These are phyloP conservation scores for Centropus unirufus DNA, from an alignment of 2,113 vertebrate species.

Conservation along the genomic window DNA sequence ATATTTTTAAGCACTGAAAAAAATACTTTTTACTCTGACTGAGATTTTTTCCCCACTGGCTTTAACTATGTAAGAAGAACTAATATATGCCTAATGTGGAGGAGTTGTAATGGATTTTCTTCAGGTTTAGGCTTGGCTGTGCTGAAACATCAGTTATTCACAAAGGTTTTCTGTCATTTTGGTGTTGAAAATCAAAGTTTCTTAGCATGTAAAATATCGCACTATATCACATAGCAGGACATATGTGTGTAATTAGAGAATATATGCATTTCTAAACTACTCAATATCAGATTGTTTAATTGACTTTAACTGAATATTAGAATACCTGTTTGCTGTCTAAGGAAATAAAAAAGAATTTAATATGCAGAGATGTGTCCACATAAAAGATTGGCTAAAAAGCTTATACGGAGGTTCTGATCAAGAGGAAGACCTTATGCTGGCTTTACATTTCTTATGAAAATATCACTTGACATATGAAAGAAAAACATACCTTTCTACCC, in stretches of 20 bases:
- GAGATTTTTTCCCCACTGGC: fast-evolving
- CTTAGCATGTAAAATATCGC: not conserved
- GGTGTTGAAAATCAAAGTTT: not conserved
- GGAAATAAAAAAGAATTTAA: not conserved
- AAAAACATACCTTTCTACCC: not conserved
- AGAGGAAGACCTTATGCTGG: not conserved
- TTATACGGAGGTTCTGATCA: not conserved
- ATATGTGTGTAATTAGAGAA: not conserved
- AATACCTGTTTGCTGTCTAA: not conserved
- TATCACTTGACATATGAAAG: not conserved
- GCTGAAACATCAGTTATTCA: not conserved
- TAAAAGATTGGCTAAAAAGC: not conserved
- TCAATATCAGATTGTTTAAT: not conserved
- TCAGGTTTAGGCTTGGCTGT: not conserved
- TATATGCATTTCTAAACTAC: not conserved
- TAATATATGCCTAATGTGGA: not conserved
- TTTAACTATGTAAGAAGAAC: not conserved
- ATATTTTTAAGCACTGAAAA: not conserved
- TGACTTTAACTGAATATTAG: not conserved
- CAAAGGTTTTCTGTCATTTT: not conserved
- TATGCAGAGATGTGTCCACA: not conserved
- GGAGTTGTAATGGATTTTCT: not conserved
- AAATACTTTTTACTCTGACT: not conserved
- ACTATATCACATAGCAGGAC: not conserved
- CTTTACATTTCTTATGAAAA: not conserved